Evolutionary conservation across 2,113 vertebrate species (phyloP), one percentile per base, ranked within the genome.

Genomic region (Plectropomus leopardus): DNA sequence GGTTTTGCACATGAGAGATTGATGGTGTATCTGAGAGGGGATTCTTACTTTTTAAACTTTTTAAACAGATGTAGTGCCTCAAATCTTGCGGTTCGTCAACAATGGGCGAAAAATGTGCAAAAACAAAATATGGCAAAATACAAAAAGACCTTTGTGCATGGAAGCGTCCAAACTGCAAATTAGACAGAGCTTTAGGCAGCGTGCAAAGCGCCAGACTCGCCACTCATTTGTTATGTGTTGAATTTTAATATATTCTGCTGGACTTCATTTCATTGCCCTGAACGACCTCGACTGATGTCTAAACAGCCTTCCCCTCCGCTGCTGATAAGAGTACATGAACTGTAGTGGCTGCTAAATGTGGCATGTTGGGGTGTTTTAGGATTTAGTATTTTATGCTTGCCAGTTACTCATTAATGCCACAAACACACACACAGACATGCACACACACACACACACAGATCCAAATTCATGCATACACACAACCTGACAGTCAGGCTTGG

Each of bases 401-500:
- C 70, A 63, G 53, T 36, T 4, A 45, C 44, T 77, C 70, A 70
- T 24, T 63, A 36, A 70, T 42, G 50, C 65, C 57, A 48, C 59
- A n/a, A n/a, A n/a, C n/a, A 72, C 30, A 40, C 77, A 55, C 57
- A 10, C 30, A 44, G 34, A 30, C 66, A 73, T 54, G 65, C 59
- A 61, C 42, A 61, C 61, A 47, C 45, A 30, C 61, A 53, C 32
- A 71, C 71, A 60, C 19, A 51, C 42, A 53, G 13, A 47, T 51
- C 42, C 14, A 40, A 45, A 70, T 45, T 55, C 72, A 65, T 75
- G 32, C 76, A 81, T 45, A 67, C 67, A 51, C 59, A 78, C 59
- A 75, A 61, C 57, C 68, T 50, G 59, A 63, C 55, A 65, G 59
- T 77, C 57, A 72, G 59, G 72, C 28, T 76, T 72, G 80, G 72